Evolutionary conservation across 2,888 invertebrate genomes (phyloP), one percentile per base, ranked within the genome.

Genomic region (Ornithoptera alexandrae): DNA sequence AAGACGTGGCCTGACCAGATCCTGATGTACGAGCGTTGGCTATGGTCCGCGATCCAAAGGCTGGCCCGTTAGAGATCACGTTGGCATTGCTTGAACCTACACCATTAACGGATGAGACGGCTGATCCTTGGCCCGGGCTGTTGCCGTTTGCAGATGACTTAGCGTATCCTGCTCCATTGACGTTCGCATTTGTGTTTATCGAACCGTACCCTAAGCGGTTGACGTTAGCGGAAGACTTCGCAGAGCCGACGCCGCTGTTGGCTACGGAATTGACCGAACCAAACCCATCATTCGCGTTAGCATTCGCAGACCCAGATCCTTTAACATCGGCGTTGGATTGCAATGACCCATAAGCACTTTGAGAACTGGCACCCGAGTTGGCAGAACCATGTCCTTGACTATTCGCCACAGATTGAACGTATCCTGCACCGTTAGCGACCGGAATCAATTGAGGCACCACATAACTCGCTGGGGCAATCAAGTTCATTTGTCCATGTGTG

Each of bases 11-110:
- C n/a, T 78, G 78, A 1, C 88, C 87, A 53, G 70, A 75, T n/a
- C 89, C 90, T 8, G 78, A 77, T 36, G 84, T 77, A 53, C 83
- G 81, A 1, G 87, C 85, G 71, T 86, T 80, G 24, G 88, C 82
- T 15, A 77, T 74, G 20, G 84, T 80, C 68, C 81, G 82, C 46
- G 81, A 76, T 24, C 81, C 76, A 65, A 73, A 76, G 66, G 64
- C 66, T 18, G 76, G 72, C 6, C 76, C 77, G 22, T 76, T 74
- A 20, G 73, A 73, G 70, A 74, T 72, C 17, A 76, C 74, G 67
- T 72, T 71, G 8, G 77, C 74, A 67, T 72, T 78, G 39, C 76
- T 76, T 30, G 74, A 72, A n/a, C 79, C 79, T 42, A 72, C 73
- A 50, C 77, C 79, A 62, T 81, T 79, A 20, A 84, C 83, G 0